phyloP scores from a whole-genome alignment of 2,888 invertebrate genomes.

The Allophyes oxyacanthae region DNA sequence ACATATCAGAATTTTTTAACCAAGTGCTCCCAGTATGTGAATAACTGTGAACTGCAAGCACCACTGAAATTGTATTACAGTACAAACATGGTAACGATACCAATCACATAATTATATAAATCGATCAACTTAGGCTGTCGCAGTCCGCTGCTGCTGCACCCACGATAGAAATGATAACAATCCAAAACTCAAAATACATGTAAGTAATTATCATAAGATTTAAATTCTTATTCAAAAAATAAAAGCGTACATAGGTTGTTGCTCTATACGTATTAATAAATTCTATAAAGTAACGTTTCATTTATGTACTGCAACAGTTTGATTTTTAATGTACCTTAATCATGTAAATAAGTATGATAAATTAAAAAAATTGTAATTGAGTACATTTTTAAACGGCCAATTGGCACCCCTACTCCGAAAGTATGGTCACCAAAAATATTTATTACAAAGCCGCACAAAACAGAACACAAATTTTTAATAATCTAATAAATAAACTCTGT shows the following conservation, averaged over 20 bases:
- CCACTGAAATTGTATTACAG: constrained; percentile 14
- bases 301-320: constrained; percentile 13
- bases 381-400: constrained; percentile 40
- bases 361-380: constrained; percentile 35
- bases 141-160: no score
- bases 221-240: constrained; percentile 22
- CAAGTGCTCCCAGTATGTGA: constrained; percentile 11
- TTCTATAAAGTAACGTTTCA: constrained; percentile 6
- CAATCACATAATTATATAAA: constrained; percentile 4
- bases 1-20: constrained; percentile 33
- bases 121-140: no score
- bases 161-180: no score
- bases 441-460: no score
- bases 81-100: constrained; percentile 19
- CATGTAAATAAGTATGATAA: constrained; percentile 50
- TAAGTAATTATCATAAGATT: constrained; percentile 20
- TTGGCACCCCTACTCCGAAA: constrained; percentile 14
- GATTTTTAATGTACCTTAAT: constrained; percentile 30
- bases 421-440: no score
- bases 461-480: no score
- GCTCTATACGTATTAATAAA: constrained; percentile 11
- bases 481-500: no score
- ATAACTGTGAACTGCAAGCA: constrained; percentile 9
- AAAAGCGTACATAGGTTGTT: constrained; percentile 14
- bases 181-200: constrained; percentile 1